phyloP scores from a whole-genome alignment of 2,797 vertebrate species.

The Nyctalus aviator region DNA sequence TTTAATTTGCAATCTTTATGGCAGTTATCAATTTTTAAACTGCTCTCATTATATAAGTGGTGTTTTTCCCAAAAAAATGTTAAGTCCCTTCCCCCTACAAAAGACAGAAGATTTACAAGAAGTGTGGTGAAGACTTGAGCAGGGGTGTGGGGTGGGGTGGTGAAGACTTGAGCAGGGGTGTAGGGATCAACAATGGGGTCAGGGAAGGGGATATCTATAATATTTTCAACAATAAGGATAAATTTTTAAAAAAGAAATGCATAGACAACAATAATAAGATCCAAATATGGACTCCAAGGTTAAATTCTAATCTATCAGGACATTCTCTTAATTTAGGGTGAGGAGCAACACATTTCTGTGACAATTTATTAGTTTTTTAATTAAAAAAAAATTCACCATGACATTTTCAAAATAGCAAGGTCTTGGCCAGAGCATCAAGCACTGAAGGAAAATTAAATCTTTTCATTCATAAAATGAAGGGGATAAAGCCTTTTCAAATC shows the following conservation, averaged over 20 bases:
- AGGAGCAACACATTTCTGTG: constrained; percentile 47
- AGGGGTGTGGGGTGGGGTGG: too few species aligned
- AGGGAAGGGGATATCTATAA: too few species aligned
- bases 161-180: too few species aligned
- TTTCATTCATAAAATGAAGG: constrained; percentile 70
- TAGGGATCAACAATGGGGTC: too few species aligned
- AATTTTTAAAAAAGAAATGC: background rate
- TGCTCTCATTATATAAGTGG: constrained; percentile 62
- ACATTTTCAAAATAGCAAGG: constrained; percentile 65
- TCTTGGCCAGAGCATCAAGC: constrained; percentile 63
- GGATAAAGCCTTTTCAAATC: constrained; percentile 63
- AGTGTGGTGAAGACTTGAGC: background rate
- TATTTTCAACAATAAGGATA: too few species aligned
- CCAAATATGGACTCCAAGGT: constrained; percentile 58
- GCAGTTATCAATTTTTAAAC: constrained; percentile 70
- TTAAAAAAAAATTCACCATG: constrained; percentile 57
- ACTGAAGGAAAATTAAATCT: constrained; percentile 64
- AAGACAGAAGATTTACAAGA: constrained; percentile 71
- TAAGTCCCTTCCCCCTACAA: constrained; percentile 68
- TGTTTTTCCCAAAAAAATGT: background rate
- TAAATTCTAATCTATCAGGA: constrained; percentile 51
- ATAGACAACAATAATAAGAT: constrained; percentile 68
- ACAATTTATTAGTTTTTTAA: constrained; percentile 60
- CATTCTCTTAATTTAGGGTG: constrained; percentile 45
- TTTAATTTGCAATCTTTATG: constrained; percentile 67